Conservation (phyloP, 1,140 invertebrate species). For the Platorchestia sp. region DNA sequence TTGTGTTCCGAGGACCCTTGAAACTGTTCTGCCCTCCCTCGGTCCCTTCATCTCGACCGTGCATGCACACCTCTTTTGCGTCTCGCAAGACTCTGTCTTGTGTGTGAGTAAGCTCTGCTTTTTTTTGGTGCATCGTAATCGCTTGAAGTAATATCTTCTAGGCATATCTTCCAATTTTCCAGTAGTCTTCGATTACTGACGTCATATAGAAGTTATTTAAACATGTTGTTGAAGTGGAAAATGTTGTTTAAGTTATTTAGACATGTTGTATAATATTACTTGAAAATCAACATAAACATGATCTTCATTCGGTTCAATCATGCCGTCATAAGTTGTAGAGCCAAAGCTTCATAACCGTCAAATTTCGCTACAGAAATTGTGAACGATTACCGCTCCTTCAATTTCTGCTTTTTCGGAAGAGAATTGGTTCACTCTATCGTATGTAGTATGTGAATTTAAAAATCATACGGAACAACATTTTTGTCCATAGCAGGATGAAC, state of each 20-base stretch:
- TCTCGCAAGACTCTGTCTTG: neutral
- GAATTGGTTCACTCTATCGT: no score
- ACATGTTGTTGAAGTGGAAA: no score
- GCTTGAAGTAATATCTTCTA: neutral
- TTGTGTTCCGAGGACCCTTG: constrained; percentile 36
- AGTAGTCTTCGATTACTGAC: neutral
- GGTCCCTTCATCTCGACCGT: neutral
- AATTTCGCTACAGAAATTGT: no score
- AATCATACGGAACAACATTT: neutral
- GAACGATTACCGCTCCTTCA: neutral
- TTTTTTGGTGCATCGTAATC: neutral
- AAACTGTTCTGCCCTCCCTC: neutral
- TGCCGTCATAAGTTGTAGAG: neutral
- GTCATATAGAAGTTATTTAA: no score
- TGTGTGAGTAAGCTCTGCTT: neutral
- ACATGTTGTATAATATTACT: neutral
- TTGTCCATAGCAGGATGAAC: no score
- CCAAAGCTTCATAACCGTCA: neutral
- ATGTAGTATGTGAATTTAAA: no score
- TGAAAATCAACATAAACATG: neutral
- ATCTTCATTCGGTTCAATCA: neutral
- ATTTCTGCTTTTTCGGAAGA: neutral
- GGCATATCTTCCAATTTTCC: neutral
- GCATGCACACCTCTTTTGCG: neutral
- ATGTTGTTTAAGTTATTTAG: no score